Percentiles rank a stretch among this genome's conserved stretches.
Conservation (phyloP, 2,888 invertebrate genomes). For the Endomychus coccineus region DNA sequence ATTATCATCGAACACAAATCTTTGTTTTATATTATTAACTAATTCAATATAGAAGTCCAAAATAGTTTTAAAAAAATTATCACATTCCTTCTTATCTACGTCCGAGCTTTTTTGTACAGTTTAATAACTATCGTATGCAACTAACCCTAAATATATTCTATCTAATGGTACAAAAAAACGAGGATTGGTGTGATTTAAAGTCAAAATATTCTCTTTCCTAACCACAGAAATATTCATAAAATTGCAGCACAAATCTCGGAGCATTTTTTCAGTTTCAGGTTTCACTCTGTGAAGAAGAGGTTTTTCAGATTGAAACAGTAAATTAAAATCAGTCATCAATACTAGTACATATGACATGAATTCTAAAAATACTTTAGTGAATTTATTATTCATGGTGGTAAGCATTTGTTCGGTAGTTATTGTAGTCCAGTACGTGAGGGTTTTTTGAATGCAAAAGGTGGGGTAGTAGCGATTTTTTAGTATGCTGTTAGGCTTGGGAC, state of each 20-base stretch:
- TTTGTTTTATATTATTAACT: conserved; percentile 11
- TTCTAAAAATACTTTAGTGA: too few species aligned
- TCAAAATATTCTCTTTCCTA: conserved; percentile 11
- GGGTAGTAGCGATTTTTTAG: too few species aligned
- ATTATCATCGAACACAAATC: conserved; percentile 18
- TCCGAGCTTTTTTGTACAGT: neutral
- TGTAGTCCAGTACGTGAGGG: too few species aligned
- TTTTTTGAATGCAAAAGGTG: too few species aligned
- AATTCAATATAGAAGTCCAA: conserved; percentile 16
- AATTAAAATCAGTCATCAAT: too few species aligned
- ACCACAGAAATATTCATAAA: conserved; percentile 15
- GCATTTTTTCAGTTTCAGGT: conserved; percentile 21
- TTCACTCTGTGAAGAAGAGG: conserved; percentile 21
- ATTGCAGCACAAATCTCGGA: conserved; percentile 17
- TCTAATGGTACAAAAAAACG: conserved; percentile 8
- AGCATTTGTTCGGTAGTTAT: too few species aligned
- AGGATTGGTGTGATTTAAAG: conserved; percentile 13
- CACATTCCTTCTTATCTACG: neutral
- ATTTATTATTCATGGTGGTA: too few species aligned
- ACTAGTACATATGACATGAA: too few species aligned
- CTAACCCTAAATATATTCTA: conserved; percentile 10
- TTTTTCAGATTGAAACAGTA: conserved; percentile 24
- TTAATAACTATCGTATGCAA: conserved; percentile 1
- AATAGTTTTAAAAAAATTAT: conserved; percentile 1
- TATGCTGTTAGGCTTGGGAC: too few species aligned